A percentile compares a stretch with the other conserved stretches of the same genome.
phyloP scores from a whole-genome alignment of 2,113 vertebrate genomes.

The Oryzias javanicus region DNA sequence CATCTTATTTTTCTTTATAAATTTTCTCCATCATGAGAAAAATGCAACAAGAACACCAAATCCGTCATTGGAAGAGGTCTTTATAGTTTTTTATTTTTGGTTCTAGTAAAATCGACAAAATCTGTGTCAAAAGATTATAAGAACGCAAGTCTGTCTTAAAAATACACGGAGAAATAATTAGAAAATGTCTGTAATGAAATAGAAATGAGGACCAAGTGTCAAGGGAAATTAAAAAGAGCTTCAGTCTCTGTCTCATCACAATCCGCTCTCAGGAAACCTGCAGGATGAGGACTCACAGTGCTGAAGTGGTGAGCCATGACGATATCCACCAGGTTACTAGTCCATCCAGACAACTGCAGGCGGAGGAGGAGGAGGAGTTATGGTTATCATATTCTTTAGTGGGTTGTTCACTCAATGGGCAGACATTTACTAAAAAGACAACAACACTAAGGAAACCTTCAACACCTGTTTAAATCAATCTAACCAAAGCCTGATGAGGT shows the following conservation, averaged over 20 bases:
- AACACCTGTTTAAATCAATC: too few species aligned
- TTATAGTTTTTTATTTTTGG: too few species aligned
- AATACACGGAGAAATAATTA: constrained; percentile 29
- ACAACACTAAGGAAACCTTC: too few species aligned
- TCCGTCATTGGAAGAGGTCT: too few species aligned
- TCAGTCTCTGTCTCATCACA: constrained; percentile 5
- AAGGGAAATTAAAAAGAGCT: constrained; percentile 40
- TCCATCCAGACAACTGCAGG: constrained; percentile 90
- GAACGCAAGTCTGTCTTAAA: constrained; percentile 1
- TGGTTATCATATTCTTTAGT: too few species aligned
- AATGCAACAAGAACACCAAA: too few species aligned
- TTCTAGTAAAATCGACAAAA: neutral
- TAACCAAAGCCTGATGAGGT: too few species aligned
- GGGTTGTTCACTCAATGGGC: too few species aligned
- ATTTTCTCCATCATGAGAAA: too few species aligned
- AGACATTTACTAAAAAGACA: too few species aligned
- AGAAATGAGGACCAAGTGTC: constrained; percentile 1
- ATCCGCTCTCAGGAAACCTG: constrained; percentile 4
- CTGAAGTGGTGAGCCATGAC: constrained; percentile 96
- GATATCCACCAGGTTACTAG: constrained; percentile 91
- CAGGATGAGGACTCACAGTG: constrained; percentile 79
- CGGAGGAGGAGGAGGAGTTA: neutral
- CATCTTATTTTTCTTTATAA: too few species aligned
- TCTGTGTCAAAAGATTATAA: neutral
- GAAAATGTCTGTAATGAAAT: constrained; percentile 7